phyloP scores from a whole-genome alignment of 2,888 invertebrate genomes.

The Hypolimnas misippus region DNA sequence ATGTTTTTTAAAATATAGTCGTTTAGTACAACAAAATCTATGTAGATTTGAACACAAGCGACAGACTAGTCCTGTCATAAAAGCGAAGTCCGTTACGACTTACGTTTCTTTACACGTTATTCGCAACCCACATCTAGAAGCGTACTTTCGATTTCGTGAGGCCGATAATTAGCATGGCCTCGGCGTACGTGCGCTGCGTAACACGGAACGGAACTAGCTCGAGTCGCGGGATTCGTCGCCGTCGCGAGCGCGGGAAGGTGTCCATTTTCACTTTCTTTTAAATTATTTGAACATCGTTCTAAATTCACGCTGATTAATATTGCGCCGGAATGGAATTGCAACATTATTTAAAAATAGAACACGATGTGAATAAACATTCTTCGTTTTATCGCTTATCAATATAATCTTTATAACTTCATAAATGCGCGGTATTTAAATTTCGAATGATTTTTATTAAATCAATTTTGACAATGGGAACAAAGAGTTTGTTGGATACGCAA shows the following conservation, averaged over 20 bases:
- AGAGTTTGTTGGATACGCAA: not conserved
- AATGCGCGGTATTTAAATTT: not conserved
- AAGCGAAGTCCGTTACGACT: conserved; percentile 43
- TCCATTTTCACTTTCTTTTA: conserved; percentile 78
- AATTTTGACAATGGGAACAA: not conserved
- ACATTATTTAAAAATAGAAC: not conserved
- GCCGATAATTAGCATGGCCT: conserved; percentile 77
- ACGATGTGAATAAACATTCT: no score
- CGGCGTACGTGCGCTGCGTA: conserved; percentile 73
- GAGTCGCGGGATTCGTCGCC: conserved; percentile 55
- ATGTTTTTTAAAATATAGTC: no score
- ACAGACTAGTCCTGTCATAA: not conserved
- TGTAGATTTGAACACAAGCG: no score
- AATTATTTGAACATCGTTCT: conserved; percentile 52
- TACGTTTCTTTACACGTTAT: conserved; percentile 59
- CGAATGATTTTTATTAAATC: no score
- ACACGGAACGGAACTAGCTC: conserved; percentile 70
- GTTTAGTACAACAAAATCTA: no score
- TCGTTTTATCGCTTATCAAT: not conserved
- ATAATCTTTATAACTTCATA: not conserved
- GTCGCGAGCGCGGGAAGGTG: conserved; percentile 54
- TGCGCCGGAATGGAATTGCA: conserved; percentile 6
- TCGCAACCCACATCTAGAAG: conserved; percentile 61
- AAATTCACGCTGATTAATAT: conserved; percentile 25
- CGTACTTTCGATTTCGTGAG: conserved; percentile 81